These are phyloP conservation scores for Platynereis dumerilii DNA, from an alignment of 2,888 invertebrate species.

Conservation along the genomic window DNA sequence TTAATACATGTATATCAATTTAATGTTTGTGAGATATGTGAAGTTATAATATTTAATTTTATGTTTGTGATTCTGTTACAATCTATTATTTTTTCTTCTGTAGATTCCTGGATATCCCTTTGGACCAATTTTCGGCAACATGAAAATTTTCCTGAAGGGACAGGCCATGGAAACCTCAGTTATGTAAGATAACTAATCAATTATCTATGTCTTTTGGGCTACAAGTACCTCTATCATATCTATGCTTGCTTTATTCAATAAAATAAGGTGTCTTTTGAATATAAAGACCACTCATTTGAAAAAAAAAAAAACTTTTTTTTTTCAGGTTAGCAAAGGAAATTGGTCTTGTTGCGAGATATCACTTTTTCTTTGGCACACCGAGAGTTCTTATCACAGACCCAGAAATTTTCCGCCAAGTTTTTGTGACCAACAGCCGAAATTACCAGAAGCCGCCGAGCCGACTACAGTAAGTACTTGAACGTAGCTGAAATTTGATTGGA, in stretches of 20 bases:
- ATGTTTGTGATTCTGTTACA: neutral
- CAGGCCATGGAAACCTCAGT: constrained; percentile 3
- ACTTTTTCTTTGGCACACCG: constrained; percentile 47
- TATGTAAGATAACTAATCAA: neutral
- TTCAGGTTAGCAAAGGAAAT: too few relatives aligned
- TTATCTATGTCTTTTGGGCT: neutral
- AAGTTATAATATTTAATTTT: too few relatives aligned
- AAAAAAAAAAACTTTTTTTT: too few relatives aligned
- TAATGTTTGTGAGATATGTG: too few relatives aligned
- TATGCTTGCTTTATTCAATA: too few relatives aligned
- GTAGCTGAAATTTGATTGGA: too few relatives aligned
- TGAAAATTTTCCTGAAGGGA: neutral
- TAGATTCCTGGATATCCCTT: neutral
- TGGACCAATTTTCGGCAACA: neutral
- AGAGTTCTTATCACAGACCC: constrained; percentile 51
- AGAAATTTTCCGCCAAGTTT: constrained; percentile 44
- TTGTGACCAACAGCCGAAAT: constrained; percentile 50
- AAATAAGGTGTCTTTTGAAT: too few relatives aligned
- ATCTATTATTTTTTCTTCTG: neutral
- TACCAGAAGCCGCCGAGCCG: constrained; percentile 40
- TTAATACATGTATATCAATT: too few relatives aligned
- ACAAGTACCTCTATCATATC: neutral
- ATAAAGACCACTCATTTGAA: too few relatives aligned
- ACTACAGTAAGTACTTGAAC: constrained; percentile 30
- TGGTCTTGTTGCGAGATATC: constrained; percentile 42